Evolutionary conservation across 2,888 invertebrate genomes (phyloP), one percentile per base, ranked within the genome.

Genomic region (Metellina segmentata): DNA sequence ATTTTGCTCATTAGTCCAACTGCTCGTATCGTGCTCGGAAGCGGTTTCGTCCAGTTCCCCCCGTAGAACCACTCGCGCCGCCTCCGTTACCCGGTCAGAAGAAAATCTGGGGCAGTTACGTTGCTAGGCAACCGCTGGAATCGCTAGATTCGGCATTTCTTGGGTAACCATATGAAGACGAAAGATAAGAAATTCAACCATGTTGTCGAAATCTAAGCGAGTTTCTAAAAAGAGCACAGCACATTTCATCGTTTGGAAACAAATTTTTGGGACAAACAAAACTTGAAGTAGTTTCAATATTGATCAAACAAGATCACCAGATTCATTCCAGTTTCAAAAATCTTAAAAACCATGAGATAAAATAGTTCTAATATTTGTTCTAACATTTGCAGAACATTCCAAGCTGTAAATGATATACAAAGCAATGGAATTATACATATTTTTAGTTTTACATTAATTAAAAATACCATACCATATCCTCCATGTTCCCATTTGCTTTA

Each of bases 11-110:
- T 81, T 34, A 81, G 16, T n/a, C 49, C 16, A 20, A 48, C 69
- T 69, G 1, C 49, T n/a, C 6, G 34, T 8, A 34, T n/a, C 16
- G 34, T 7, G 20, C 11, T 71, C 51, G 0, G 19, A 82, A 72
- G 82, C 71, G 72, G 82, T 82, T 82, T 51, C 9, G 20, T 51
- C 82, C 82, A 49, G 81, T 81, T 81, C 48, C 49, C 52, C 48
- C 49, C 52, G 5, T 8, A 20, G 7, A 19, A 13, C 6, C 6
- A 70, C 71, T 69, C 49, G 34, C 34, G 48, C 9, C 13, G n/a
- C 20, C 20, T 11, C 61, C 53, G 11, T 20, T 13, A 19, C 79
- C 34, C 8, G 7, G 6, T 19, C n/a, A 16, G 5, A 81, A 69
- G 13, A n/a, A 69, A 34, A 81, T n/a, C n/a, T 19, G 49, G 49